A percentile compares a stretch with the other conserved stretches of the same genome.
phyloP scores from a whole-genome alignment of 2,888 invertebrate genomes.

The Leptinotarsa peninsularis region DNA sequence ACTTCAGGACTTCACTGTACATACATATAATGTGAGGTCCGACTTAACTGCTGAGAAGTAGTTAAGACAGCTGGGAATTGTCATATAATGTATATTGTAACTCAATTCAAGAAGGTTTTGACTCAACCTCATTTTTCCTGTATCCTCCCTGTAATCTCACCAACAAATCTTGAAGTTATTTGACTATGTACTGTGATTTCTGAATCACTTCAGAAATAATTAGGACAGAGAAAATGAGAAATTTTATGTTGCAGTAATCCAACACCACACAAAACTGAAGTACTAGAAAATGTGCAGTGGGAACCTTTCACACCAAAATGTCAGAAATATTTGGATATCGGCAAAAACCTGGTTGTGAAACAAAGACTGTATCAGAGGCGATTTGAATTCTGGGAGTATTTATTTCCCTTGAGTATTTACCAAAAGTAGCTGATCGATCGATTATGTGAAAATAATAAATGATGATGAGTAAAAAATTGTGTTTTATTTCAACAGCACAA shows the following conservation, averaged over 20 bases:
- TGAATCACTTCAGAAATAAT: not conserved
- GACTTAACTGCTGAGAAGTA: too few species aligned
- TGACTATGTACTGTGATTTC: not conserved
- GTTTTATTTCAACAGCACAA: too few species aligned
- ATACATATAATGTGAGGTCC: too few species aligned
- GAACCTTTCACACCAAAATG: constrained; percentile 57
- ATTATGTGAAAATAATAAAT: not conserved
- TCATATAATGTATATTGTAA: too few species aligned
- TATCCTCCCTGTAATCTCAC: too few species aligned
- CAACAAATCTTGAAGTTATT: too few species aligned
- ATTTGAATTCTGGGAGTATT: constrained; percentile 62
- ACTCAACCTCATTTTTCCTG: too few species aligned
- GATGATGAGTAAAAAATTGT: too few species aligned
- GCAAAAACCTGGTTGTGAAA: constrained; percentile 59
- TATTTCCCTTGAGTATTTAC: constrained; percentile 55
- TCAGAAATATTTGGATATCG: constrained; percentile 63
- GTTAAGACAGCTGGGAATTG: too few species aligned
- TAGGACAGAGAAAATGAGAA: not conserved
- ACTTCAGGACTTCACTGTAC: too few species aligned
- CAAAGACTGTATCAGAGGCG: constrained; percentile 60
- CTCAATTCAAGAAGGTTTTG: too few species aligned
- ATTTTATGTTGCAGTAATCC: constrained; percentile 64
- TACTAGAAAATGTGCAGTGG: constrained; percentile 60
- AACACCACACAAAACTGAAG: constrained; percentile 57
- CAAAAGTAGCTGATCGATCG: not conserved